Base-by-base conservation (phyloP, 2,113 vertebrate species). In the Spilogale gracilis region DNA sequence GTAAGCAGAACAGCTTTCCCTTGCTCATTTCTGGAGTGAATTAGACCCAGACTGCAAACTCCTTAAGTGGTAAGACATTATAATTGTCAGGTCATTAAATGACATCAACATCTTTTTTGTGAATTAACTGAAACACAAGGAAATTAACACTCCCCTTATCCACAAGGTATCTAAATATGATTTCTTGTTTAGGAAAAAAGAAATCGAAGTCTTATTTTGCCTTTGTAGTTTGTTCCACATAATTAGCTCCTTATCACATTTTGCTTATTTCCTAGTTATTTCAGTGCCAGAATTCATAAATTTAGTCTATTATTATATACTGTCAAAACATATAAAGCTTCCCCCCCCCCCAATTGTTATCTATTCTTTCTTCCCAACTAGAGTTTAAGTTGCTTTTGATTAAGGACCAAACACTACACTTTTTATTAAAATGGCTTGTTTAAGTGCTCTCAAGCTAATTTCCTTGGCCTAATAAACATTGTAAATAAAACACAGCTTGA, bases 351-450 rank as follows among this genome's bases (percentile, higher is more conserved):
- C 69, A 93, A 61, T 93, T 87, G 17, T 88, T 65, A 3, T 38
- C 2, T 91, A 48, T 60, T 93, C 9, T 32, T 94, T 69, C 60
- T 95, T 65, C 10, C 30, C 23, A 63, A 60, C 23, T 87, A 87
- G 7, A 93, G 69, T 74, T 83, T 92, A 94, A 90, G n/a, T 67
- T 93, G 17, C 6, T 97, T 97, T 96, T 65, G 45, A 86, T 76
- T 2, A 95, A 93, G 43, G 54, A 89, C 11, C 30, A 81, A 79
- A 65, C 25, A 52, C 2, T 48, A 48, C 50, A n/a, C 48, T 78
- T 92, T 89, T 91, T 93, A 93, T 91, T 96, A 87, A 95, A 81
- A 79, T 93, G 38, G 16, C 58, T 93, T 71, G 81, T 74, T 58
- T 90, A 95, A 91, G 20, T 67, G 4, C n/a, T 89, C 60, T 88